phyloP scores from a whole-genome alignment of 2,113 vertebrate species.

The Rostratula benghalensis region DNA sequence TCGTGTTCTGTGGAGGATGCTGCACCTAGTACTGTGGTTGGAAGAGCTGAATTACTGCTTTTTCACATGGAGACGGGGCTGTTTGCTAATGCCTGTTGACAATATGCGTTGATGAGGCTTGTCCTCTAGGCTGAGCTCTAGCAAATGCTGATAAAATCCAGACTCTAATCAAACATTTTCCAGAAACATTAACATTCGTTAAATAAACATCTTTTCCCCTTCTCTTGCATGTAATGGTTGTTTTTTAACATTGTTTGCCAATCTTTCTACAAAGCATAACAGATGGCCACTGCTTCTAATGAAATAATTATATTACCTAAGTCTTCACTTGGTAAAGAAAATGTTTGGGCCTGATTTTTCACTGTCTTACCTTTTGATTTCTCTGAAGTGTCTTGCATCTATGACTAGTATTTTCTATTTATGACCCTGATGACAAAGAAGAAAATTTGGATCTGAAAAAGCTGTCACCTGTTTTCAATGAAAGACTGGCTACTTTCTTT shows the following conservation, averaged over 20 bases:
- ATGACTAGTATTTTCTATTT: neutral
- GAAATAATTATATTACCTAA: neutral
- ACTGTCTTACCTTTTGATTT: neutral
- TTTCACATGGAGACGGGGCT: neutral
- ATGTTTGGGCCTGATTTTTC: neutral
- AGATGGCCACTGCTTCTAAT: neutral
- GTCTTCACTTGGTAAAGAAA: neutral
- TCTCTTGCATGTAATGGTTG: neutral
- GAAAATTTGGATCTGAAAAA: neutral
- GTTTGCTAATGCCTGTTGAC: neutral
- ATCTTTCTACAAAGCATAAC: neutral
- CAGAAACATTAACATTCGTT: slow-evolving; percentile 30
- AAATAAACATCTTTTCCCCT: slow-evolving; percentile 13
- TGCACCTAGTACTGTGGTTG: neutral
- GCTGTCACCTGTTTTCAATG: neutral
- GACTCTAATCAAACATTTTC: slow-evolving; percentile 14
- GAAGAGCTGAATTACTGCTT: neutral
- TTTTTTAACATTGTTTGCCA: slow-evolving; percentile 8
- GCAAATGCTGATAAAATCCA: neutral
- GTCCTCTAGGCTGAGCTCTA: neutral
- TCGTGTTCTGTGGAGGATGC: neutral
- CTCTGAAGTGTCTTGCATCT: neutral
- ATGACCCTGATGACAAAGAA: neutral
- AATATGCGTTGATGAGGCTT: neutral
- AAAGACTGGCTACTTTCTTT: neutral